Evolutionary conservation across 1,140 invertebrate species (phyloP).

Genomic region (Stegodyphus dumicola): DNA sequence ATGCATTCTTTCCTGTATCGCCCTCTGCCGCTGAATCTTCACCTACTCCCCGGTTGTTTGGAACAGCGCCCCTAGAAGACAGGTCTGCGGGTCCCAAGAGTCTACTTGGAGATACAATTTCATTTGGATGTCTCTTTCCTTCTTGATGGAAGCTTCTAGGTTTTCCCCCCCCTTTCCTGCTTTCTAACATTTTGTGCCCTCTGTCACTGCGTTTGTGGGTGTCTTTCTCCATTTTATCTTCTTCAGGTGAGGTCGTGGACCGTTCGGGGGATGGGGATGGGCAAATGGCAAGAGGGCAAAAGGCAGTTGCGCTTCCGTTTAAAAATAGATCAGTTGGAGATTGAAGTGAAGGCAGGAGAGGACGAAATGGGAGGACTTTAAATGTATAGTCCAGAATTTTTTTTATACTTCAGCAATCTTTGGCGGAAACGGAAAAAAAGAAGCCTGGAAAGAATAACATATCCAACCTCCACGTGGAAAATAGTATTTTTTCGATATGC

Average conservation of each 20-base stretch:
- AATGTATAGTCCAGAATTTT: background rate
- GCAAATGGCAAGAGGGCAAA: conserved; percentile 2
- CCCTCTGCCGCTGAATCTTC: background rate
- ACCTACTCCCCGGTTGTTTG: background rate
- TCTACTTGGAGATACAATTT: conserved; percentile 33
- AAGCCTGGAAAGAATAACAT: background rate
- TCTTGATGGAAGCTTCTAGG: background rate
- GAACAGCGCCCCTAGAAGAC: conserved; percentile 1
- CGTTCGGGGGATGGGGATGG: too few relatives aligned
- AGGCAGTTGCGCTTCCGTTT: conserved; percentile 36
- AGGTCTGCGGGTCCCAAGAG: conserved; percentile 11
- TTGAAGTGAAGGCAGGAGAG: background rate
- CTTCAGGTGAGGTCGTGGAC: conserved; percentile 19
- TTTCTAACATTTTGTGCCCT: background rate
- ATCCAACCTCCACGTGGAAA: background rate
- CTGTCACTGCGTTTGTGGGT: conserved; percentile 26
- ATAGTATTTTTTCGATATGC: too few relatives aligned
- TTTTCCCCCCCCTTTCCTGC: background rate
- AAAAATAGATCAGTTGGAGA: conserved; percentile 50
- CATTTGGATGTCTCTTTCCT: conserved; percentile 10
- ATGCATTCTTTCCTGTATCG: background rate
- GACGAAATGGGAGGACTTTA: background rate
- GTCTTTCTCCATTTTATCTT: conserved; percentile 47
- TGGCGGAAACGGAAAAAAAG: conserved; percentile 11
- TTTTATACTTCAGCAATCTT: conserved; percentile 23